Conservation (phyloP, 92 coral and sea anemone genomes). For the Palythoa caribaeorum region DNA sequence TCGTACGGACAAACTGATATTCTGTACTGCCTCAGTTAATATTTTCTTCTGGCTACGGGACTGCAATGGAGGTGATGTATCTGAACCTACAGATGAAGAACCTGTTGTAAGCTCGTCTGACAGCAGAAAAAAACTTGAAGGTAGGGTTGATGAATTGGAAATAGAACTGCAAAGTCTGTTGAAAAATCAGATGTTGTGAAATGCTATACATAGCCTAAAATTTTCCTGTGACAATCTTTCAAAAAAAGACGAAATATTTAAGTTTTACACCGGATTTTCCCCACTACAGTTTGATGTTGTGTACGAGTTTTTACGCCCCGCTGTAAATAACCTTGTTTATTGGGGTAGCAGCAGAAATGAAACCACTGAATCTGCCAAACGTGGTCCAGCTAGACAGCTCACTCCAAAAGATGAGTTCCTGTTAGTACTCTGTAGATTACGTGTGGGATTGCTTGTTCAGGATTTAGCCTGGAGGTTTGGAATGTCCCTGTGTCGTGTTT, state of each 20-base stretch:
- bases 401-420: conserved; percentile 56
- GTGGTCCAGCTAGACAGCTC: conserved; percentile 51
- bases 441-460: conserved; percentile 45
- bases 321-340: conserved; percentile 35
- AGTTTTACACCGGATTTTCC: conserved; percentile 62
- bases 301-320: conserved; percentile 45
- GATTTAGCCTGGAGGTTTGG: not conserved
- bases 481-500: conserved; percentile 40
- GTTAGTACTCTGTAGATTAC: conserved; percentile 47
- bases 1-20: too few species aligned
- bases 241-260: conserved; percentile 36
- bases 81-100: not conserved
- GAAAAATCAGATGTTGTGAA: conserved; percentile 44
- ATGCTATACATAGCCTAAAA: conserved; percentile 3
- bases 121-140: too few species aligned
- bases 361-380: conserved; percentile 18
- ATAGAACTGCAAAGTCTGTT: conserved; percentile 18
- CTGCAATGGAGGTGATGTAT: not conserved
- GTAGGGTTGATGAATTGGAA: conserved; percentile 30
- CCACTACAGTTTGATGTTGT: conserved; percentile 55
- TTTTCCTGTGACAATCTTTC: too few species aligned
- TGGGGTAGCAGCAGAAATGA: conserved; percentile 54
- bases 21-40: too few species aligned
- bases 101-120: too few species aligned
- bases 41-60: too few species aligned